phyloP scores from a whole-genome alignment of 2,888 invertebrate genomes.

The Trissolcus brochymenae region DNA sequence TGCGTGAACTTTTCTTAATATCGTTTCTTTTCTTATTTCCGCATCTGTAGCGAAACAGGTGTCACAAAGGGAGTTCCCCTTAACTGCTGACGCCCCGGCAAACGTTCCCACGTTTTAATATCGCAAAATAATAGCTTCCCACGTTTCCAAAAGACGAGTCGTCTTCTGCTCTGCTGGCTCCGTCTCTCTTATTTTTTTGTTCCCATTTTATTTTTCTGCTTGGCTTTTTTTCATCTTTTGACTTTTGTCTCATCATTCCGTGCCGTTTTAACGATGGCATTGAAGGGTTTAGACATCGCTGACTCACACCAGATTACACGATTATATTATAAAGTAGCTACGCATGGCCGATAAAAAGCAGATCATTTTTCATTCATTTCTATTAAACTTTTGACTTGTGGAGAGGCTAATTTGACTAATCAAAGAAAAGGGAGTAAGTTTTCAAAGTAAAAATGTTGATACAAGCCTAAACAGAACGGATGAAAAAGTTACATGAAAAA shows the following conservation, averaged over 20 bases:
- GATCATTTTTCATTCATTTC: slow-evolving; percentile 52
- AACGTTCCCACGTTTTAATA: slow-evolving; percentile 66
- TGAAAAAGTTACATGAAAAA: too few relatives aligned
- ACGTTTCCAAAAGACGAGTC: slow-evolving; percentile 58
- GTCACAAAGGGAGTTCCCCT: slow-evolving; percentile 48
- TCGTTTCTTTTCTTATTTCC: slow-evolving; percentile 33
- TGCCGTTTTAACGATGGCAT: slow-evolving; percentile 66
- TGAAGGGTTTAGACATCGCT: slow-evolving; percentile 65
- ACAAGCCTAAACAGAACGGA: too few relatives aligned
- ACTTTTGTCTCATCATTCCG: slow-evolving; percentile 44
- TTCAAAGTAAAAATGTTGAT: too few relatives aligned
- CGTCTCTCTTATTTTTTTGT: slow-evolving; percentile 2
- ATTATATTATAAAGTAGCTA: slow-evolving; percentile 56
- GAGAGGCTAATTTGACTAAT: slow-evolving; percentile 15
- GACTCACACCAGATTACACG: slow-evolving; percentile 63
- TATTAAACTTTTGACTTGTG: slow-evolving; percentile 14
- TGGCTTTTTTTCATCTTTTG: slow-evolving; percentile 19
- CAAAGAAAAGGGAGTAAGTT: too few relatives aligned
- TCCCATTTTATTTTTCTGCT: slow-evolving; percentile 24
- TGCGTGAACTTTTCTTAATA: slow-evolving; percentile 23
- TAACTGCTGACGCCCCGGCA: slow-evolving; percentile 47
- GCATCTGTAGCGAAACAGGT: slow-evolving; percentile 52
- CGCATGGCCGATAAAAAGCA: slow-evolving; percentile 45
- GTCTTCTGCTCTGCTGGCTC: slow-evolving; percentile 1
- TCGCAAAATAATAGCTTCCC: slow-evolving; percentile 65